Evolutionary conservation across 2,797 vertebrate species (phyloP).

Genomic region (Squalus acanthias): DNA sequence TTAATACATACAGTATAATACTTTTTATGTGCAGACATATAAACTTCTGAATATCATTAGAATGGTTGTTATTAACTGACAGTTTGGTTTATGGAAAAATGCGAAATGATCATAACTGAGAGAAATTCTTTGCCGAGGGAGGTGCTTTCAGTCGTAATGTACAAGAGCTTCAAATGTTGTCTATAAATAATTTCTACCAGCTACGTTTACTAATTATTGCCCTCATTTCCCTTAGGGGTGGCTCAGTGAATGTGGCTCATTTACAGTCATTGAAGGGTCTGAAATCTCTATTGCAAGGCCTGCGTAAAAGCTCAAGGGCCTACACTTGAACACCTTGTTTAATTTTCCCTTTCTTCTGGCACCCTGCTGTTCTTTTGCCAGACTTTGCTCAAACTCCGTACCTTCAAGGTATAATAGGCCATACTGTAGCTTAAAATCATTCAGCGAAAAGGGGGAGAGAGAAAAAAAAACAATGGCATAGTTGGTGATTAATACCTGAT

Average conservation of each 20-base stretch:
- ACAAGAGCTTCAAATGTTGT: background rate
- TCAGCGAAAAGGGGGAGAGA: constrained; percentile 42
- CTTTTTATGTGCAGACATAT: background rate
- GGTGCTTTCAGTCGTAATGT: background rate
- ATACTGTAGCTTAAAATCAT: constrained; percentile 44
- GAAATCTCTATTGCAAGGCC: background rate
- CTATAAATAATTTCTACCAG: constrained; percentile 30
- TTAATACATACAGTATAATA: background rate
- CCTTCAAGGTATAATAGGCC: constrained; percentile 37
- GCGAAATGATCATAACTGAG: background rate
- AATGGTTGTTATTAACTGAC: background rate
- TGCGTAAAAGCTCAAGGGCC: background rate
- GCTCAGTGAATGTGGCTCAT: background rate
- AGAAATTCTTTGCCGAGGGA: background rate
- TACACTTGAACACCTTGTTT: constrained; percentile 20
- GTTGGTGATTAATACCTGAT: constrained; percentile 58
- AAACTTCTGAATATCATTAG: constrained; percentile 5
- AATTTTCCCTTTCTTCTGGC: constrained; percentile 4
- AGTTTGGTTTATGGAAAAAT: constrained; percentile 4
- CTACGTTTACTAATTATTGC: constrained; percentile 9
- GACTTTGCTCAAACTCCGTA: constrained; percentile 30
- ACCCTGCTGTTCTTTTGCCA: constrained; percentile 4
- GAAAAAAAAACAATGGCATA: constrained; percentile 43
- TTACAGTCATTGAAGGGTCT: background rate
- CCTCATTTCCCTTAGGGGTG: background rate